Evolutionary conservation across 2,797 vertebrate genomes (phyloP), one percentile per base, ranked within the genome.

Genomic region (Periophthalmus magnuspinnatus): DNA sequence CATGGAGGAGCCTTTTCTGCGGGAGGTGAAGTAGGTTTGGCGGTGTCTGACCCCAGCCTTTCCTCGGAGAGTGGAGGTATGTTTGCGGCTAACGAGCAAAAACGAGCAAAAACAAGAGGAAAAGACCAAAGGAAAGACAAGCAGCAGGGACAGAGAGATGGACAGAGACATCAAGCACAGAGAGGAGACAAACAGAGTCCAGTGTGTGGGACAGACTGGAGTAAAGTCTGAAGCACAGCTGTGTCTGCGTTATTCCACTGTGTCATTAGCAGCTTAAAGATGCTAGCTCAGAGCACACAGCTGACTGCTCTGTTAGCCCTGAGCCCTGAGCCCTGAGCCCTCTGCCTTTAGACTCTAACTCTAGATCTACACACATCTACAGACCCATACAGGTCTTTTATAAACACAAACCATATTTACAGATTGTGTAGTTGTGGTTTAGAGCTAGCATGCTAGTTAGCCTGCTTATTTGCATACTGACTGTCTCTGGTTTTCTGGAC

Each of bases 21-120:
- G 38, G 54, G 71, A 52, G 59, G 17, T 63, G 72, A 47, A 85
- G 70, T 65, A 71, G 47, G 69, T 69, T 77, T 71, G 65, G 45
- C 79, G 70, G 72, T 65, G 9, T 36, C 71, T 67, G 73, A 59
- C 50, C 72, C 52, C 70, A 76, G 81, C 81, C 85, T 72, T 79
- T 63, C 28, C 81, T 67, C 73, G n/a, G 41, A 79, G 67, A 67
- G 57, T 21, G 22, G 55, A 57, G 50, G 87, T 84, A 67, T 33
- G 72, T 65, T 65, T 67, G 60, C 73, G 70, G 54, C 66, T 63
- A 66, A 65, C n/a, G n/a, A n/a, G n/a, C n/a, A n/a, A n/a, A n/a
- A n/a, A n/a, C n/a, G n/a, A n/a, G n/a, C n/a, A n/a, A n/a, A n/a
- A n/a, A n/a, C n/a, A n/a, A n/a, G n/a, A n/a, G n/a, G n/a, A n/a